These are phyloP conservation scores for Disparrhopalites patrizii DNA, from an alignment of 2,888 invertebrate species.

Conservation along the genomic window DNA sequence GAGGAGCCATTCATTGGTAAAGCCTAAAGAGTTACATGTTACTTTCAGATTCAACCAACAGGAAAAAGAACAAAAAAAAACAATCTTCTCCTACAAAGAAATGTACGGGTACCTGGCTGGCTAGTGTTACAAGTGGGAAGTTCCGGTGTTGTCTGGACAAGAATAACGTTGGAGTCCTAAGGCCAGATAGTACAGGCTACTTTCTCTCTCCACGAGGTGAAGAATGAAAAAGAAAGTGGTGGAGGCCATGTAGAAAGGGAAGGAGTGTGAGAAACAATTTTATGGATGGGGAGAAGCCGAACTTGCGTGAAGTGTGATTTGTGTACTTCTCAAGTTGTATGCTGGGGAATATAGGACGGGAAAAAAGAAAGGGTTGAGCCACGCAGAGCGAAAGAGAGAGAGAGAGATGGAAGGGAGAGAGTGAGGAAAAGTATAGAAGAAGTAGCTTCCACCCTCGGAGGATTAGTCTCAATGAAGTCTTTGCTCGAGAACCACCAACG, in stretches of 20 bases:
- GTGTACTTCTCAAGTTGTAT: not conserved
- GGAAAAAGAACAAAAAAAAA: not conserved
- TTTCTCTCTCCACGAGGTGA: too few species aligned
- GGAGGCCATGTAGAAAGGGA: not conserved
- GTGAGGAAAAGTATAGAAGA: not conserved
- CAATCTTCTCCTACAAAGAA: not conserved
- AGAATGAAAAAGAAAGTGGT: too few species aligned
- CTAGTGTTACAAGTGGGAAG: not conserved
- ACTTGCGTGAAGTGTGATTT: conserved; percentile 17
- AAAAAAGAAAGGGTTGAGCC: too few species aligned
- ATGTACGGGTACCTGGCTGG: not conserved
- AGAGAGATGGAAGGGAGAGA: not conserved
- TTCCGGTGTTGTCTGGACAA: not conserved
- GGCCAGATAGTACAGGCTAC: not conserved
- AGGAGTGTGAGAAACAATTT: conserved; percentile 11
- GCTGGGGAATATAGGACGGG: too few species aligned
- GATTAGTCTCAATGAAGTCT: conserved; percentile 1
- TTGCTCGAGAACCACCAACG: not conserved
- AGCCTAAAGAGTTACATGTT: too few species aligned
- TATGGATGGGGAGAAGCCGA: conserved; percentile 13
- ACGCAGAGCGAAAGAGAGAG: not conserved
- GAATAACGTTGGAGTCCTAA: not conserved
- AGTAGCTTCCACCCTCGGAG: not conserved
- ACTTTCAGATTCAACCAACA: too few species aligned
- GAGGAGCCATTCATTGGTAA: too few species aligned